Conservation (phyloP, 1,140 invertebrate species). For the Tenebrio molitor region DNA sequence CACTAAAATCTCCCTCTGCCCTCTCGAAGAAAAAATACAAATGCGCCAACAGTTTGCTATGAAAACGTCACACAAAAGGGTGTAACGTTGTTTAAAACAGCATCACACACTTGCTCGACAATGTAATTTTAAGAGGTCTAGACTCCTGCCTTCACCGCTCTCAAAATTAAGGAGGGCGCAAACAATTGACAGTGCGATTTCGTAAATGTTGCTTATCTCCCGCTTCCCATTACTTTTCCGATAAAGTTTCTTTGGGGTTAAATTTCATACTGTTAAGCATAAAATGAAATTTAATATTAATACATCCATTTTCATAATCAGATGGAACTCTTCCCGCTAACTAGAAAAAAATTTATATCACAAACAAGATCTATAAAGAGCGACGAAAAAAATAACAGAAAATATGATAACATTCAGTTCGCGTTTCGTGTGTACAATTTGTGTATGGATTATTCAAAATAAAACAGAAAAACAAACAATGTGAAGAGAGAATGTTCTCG, state of each 20-base stretch:
- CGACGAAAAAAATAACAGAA: no score
- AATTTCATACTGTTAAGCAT: background rate
- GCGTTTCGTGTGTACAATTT: no score
- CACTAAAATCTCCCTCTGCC: constrained; percentile 24
- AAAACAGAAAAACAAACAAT: no score
- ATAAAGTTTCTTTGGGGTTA: background rate
- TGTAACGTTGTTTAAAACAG: background rate
- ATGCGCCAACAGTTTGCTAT: background rate
- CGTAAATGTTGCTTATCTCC: background rate
- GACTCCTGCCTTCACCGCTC: background rate
- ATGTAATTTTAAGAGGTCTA: constrained; percentile 4
- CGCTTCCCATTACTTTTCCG: background rate
- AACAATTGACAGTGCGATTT: background rate
- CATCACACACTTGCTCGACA: constrained; percentile 5
- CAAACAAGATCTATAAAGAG: no score
- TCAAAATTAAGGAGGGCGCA: background rate
- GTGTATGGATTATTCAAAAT: no score
- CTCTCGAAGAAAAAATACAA: constrained; percentile 24
- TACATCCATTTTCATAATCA: background rate
- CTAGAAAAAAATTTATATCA: no score
- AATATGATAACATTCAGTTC: no score
- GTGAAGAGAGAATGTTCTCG: no score
- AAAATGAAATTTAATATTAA: background rate
- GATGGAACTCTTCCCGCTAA: no score
- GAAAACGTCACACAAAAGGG: constrained; percentile 11